These are phyloP conservation scores for Acridotheres tristis DNA, from an alignment of 2,797 vertebrate species.

Conservation along the genomic window DNA sequence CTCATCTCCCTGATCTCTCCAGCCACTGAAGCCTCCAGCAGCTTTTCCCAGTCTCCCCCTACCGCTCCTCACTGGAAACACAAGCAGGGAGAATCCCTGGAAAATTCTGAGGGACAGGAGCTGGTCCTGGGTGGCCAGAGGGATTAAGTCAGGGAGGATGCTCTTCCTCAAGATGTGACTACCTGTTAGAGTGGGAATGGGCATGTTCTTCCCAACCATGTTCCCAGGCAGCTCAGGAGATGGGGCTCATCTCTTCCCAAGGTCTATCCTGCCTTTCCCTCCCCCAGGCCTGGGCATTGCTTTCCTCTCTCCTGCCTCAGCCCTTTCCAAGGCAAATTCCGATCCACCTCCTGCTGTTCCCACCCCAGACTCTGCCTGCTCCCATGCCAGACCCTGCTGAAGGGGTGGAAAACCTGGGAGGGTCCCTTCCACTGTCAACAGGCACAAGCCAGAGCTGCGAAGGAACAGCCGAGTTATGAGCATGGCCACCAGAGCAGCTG, in stretches of 20 bases:
- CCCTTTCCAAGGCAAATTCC: neutral
- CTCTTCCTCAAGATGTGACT: neutral
- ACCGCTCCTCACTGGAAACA: neutral
- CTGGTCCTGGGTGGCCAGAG: neutral
- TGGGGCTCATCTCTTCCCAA: neutral
- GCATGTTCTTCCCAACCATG: neutral
- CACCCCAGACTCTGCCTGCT: neutral
- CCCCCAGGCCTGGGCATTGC: rapidly evolving
- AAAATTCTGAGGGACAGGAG: neutral
- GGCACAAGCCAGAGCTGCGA: neutral
- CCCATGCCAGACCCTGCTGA: rapidly evolving
- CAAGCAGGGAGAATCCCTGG: neutral
- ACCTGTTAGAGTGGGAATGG: rapidly evolving
- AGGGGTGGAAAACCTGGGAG: neutral
- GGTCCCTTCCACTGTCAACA: neutral
- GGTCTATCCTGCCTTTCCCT: neutral
- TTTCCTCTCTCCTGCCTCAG: neutral
- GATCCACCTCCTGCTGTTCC: neutral
- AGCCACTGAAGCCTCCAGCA: neutral
- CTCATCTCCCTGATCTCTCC: neutral
- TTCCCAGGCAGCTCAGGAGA: neutral
- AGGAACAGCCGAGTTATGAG: rapidly evolving
- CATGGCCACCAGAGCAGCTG: neutral
- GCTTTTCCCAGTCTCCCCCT: neutral
- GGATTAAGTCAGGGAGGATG: neutral